Base-by-base conservation (phyloP, 2,888 invertebrate species). In the Boloria euphrosyne region DNA sequence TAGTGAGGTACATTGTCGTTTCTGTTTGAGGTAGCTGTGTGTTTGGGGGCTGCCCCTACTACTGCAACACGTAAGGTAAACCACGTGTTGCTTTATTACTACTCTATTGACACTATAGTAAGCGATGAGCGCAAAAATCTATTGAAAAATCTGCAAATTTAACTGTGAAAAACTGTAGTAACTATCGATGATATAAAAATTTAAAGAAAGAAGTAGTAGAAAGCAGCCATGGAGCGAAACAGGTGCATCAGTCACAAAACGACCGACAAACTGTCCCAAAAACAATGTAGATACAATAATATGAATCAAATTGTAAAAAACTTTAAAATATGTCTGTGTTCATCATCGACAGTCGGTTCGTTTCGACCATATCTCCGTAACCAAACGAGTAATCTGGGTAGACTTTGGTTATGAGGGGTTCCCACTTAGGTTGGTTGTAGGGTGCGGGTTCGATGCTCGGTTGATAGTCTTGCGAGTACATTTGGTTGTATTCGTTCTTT, bases 1-100 rank as follows among this genome's bases (percentile, higher is more conserved):
- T 86, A 85, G 67, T 90, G 91, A 91, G 91, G 91, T 91, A 91
- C 85, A 84, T 84, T 79, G 74, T 84, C 75, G 83, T 87, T 86
- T 75, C 79, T 77, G 80, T 74, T 70, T 87, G 90, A 91, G 91
- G 91, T 90, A 90, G 91, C 79, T 81, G 78, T 64, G 72, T 22
- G 57, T 44, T 46, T 46, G 46, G 18, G 2, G 57, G 57, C 46
- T 4, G 13, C 57, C 18, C 22, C 46, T 44, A 57, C 44, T 57
- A 46, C 16, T 38, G 31, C 31, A 38, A 38, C 31, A 10, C 10
- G 7, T 7, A 38, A 6, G 31, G 6, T 31, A 10, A 7, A 31
- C 7, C 31, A 31, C 3, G 10, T 38, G 10, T 38, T 2, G 31
- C 10, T 38, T 38, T 2, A 10, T 10, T 38, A 38, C 31, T 38